phyloP scores from a whole-genome alignment of 1,140 invertebrate genomes.

The Rhagoletis zephyria region DNA sequence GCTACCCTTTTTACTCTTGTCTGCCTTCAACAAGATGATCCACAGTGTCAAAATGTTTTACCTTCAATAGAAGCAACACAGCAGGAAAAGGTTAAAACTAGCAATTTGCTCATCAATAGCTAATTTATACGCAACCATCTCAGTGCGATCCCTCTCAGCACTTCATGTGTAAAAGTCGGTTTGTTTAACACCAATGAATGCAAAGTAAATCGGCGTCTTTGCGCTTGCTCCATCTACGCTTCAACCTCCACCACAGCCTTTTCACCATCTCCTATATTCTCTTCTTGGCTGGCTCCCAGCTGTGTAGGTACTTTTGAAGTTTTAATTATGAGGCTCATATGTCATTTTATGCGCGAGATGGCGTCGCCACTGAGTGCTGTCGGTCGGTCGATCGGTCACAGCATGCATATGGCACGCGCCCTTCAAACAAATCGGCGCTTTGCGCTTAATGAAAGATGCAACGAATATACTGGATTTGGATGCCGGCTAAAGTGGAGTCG shows the following conservation, averaged over 20 bases:
- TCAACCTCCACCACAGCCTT: too few relatives aligned
- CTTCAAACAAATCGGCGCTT: constrained; percentile 21
- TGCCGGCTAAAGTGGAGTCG: background rate
- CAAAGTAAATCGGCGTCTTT: background rate
- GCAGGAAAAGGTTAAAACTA: too few relatives aligned
- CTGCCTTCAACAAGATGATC: too few relatives aligned
- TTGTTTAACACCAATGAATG: too few relatives aligned
- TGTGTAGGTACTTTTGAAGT: constrained; percentile 68
- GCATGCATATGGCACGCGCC: constrained; percentile 39
- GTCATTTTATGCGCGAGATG: constrained; percentile 60
- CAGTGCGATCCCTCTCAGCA: too few relatives aligned
- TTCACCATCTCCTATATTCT: background rate
- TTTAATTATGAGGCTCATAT: constrained; percentile 72
- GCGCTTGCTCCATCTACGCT: background rate
- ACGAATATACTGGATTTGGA: background rate
- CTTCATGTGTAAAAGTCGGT: too few relatives aligned
- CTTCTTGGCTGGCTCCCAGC: background rate
- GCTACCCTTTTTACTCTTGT: too few relatives aligned
- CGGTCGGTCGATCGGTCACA: background rate
- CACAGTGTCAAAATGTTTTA: too few relatives aligned
- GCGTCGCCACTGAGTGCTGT: background rate
- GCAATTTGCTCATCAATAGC: too few relatives aligned
- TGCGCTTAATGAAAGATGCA: background rate
- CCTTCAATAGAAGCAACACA: too few relatives aligned
- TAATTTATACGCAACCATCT: too few relatives aligned